Base-by-base conservation (phyloP, 2,113 vertebrate species). In the Syngnathoides biaculeatus region DNA sequence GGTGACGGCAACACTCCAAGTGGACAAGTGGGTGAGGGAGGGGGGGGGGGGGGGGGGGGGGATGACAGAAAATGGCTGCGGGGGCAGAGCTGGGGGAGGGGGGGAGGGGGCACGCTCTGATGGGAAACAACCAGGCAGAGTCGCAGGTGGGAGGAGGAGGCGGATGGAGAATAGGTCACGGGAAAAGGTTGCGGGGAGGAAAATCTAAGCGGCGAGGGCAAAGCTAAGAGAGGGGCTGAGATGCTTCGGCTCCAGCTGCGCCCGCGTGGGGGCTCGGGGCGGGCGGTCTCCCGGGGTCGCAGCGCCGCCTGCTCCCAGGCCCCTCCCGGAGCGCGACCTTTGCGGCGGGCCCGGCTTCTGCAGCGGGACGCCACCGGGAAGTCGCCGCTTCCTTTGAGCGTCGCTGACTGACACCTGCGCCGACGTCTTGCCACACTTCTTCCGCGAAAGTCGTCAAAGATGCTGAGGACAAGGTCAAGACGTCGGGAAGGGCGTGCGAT, bases 1-100 rank as follows among this genome's bases (percentile, higher is more conserved):
- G 81, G 86, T 83, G 86, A 80, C 82, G 78, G 69, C 20, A 65
- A 75, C 69, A 76, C 78, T 81, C 63, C 65, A 53, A 72, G 78
- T 67, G 69, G 82, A 83, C 69, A 64, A 63, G 40, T 48, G 71
- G 57, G 56, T 74, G 56, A 78, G 61, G 52, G 72, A 70, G 60
- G 17, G 35, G 8, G 11, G n/a, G n/a, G n/a, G n/a, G n/a, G 15
- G 64, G 65, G 47, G 45, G 47, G 40, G 53, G 68, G 63, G 68
- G 45, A n/a, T n/a, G 80, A 78, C 78, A 85, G 76, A 68, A 67
- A 77, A 50, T 48, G 70, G 75, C 72, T 67, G 68, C 24, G 27
- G 80, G 75, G 78, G 77, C 19, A 11, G 52, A 65, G 72, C 19
- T 13, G 64, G 65, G 47, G 45, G 47, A 40, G n/a, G 15, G 64